Base-by-base conservation (phyloP, 2,797 vertebrate species). In the Acomys russatus region DNA sequence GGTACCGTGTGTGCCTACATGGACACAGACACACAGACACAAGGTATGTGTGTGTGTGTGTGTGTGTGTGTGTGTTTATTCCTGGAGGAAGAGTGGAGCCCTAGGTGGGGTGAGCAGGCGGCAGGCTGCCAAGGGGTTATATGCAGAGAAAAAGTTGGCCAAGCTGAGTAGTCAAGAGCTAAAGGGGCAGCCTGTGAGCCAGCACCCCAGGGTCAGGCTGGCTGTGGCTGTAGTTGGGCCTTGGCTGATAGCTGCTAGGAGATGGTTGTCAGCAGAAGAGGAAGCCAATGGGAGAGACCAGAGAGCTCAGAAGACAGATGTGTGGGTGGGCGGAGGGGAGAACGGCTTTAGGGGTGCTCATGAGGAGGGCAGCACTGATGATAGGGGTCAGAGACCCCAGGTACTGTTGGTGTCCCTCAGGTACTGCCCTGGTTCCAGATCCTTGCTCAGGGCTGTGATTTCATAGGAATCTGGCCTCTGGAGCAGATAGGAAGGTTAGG, bases 251-350 rank as follows among this genome's bases (percentile, higher is more conserved):
- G 38, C 73, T 66, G 38, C 63, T 17, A 18, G 30, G 3, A 59
- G 18, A 1, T 0, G 80, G 59, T 28, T 20, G 35, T 59, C 0
- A 0, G 30, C 23, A 30, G 28, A 38, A 51, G 35, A 18, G 6
- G 30, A 49, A 77, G 22, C 64, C 66, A 35, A 18, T 0, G 28
- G 33, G 51, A 23, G 74, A 86, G 64, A 70, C 79, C 74, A 59
- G 77, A 70, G 54, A 51, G 68, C 51, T 59, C 25, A 74, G 82
- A 63, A 63, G 54, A 3, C 30, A 2, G 15, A 7, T 18, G 33
- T 51, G 14, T 51, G 64, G 54, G 33, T 22, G 15, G 86, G 70
- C 66, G 18, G 12, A 17, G 3, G 70, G 33, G 35, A 38, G 68
- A 9, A 30, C 38, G 38, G 11, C 61, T 15, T 14, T 3, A 33